Base-by-base conservation (phyloP, 1,140 invertebrate species). In the Anastrepha obliqua region DNA sequence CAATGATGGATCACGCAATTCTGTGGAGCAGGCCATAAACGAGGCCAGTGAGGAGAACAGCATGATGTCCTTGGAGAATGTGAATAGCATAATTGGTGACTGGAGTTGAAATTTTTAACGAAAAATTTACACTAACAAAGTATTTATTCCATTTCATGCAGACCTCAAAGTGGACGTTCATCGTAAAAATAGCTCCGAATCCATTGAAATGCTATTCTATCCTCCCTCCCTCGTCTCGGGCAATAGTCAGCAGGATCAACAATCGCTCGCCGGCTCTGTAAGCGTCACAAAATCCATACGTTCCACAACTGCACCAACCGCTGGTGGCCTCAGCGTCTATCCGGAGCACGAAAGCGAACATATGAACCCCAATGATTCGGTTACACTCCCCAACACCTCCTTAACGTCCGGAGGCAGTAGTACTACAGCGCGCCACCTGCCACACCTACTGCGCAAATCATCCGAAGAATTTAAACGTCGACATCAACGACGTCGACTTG, bases 161-260 rank as follows among this genome's bases (percentile, higher is more conserved):
- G 97, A 98, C 95, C 94, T 98, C 87, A 98, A 98, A 95, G 97
- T 97, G 74, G 97, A 98, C 94, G 97, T 98, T 55, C 97, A 98
- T 94, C 95, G 97, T 60, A 98, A 98, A 93, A 98, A 98, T 91
- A 98, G 97, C 93, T 98, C 97, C 0, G 97, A 97, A 92, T 98
- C 97, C 89, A 97, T 96, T 88, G 92, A 93, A 62, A 89, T 92
- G 1, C 90, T 91, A 89, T 92, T 92, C 64, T 93, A 93, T 89
- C 90, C 91, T 7, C 91, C 91, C 5, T 92, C 91, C 8, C 90
- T 92, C 88, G 88, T 92, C 2, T 92, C 91, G 7, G 88, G 89
- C 7, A 89, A 90, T 67, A 92, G 91, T 29, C 90, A 92, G 65
- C 92, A 93, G 86, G 90, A 92, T 87, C 92, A 93, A 86, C 92